Base-by-base conservation (phyloP, 2,797 vertebrate species). In the Schizothorax lantsangensis region DNA sequence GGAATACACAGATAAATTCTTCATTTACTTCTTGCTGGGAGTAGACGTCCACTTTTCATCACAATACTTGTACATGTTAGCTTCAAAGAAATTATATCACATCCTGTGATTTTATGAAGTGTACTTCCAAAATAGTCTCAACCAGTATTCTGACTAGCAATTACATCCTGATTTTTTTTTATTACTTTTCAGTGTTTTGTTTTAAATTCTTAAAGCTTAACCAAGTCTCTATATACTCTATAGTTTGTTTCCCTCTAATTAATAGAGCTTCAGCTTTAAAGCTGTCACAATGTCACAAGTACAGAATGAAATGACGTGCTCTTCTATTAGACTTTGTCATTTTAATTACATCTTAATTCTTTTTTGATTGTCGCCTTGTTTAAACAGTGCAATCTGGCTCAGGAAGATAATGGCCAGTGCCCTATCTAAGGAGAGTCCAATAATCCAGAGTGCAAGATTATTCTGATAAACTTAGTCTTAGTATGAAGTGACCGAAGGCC, bases 261-360 rank as follows among this genome's bases (percentile, higher is more conserved):
- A 38, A 84, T 52, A 54, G 17, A 64, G 33, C 69, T 81, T 66
- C 33, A 36, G 21, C 26, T 75, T 79, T 26, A 66, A 49, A 64
- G 6, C 47, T 36, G 69, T 64, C 36, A 71, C 38, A 64, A 78
- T 82, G 75, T 64, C 64, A 72, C 23, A 38, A 77, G 78, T 69
- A 11, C 73, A 74, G 11, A 57, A 73, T 19, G 38, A 74, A 45
- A 40, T 38, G n/a, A 38, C 43, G 66, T 54, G 54, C 38, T 74
- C 52, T 81, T 86, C 52, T 40, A 45, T 68, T 54, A 68, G 49
- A 68, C 80, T 64, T 80, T 78, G 43, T 38, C 69, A 79, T 88
- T 79, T 82, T 82, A 85, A 89, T 85, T 87, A 40, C 59, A 21
- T 88, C 72, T 88, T 79, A 84, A 86, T 64, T 87, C 82, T 81